A percentile compares a stretch with the other conserved stretches of the same genome.
Conservation (phyloP, 2,797 vertebrate species). For the Anguilla marmorata region DNA sequence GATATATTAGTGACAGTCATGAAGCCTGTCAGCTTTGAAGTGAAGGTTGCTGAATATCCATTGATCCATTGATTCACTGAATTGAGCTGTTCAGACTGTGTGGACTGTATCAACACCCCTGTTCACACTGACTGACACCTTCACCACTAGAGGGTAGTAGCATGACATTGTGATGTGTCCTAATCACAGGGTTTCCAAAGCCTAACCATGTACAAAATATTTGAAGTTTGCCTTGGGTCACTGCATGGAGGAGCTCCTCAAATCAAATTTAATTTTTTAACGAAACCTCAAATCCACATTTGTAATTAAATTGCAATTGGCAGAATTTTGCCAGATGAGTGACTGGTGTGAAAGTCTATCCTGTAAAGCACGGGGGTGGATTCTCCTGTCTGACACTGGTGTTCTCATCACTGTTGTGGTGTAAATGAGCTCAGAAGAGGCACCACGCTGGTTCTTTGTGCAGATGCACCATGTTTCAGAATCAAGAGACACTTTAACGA, state of each 20-base stretch:
- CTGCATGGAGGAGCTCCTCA: not conserved
- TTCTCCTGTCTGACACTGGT: not conserved
- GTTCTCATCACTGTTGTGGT: not conserved
- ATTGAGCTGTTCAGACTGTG: not conserved
- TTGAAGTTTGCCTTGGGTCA: not conserved
- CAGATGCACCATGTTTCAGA: not conserved
- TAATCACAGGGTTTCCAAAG: not conserved
- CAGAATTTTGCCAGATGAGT: not conserved
- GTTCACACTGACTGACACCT: not conserved
- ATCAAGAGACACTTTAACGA: not conserved
- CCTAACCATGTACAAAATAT: not conserved
- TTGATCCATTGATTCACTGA: not conserved
- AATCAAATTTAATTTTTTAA: not conserved
- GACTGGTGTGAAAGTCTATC: not conserved
- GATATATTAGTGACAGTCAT: not conserved
- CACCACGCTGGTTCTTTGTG: not conserved
- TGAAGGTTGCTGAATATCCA: not conserved
- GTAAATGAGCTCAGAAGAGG: not conserved
- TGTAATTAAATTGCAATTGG: not conserved
- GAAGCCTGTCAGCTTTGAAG: not conserved
- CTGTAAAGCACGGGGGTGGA: not conserved
- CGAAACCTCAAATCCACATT: not conserved
- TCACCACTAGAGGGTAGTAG: conserved; percentile 12
- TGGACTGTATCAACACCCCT: not conserved
- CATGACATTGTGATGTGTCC: not conserved